Conservation (phyloP, 2,888 invertebrate genomes). For the Tanytarsus gracilentus region DNA sequence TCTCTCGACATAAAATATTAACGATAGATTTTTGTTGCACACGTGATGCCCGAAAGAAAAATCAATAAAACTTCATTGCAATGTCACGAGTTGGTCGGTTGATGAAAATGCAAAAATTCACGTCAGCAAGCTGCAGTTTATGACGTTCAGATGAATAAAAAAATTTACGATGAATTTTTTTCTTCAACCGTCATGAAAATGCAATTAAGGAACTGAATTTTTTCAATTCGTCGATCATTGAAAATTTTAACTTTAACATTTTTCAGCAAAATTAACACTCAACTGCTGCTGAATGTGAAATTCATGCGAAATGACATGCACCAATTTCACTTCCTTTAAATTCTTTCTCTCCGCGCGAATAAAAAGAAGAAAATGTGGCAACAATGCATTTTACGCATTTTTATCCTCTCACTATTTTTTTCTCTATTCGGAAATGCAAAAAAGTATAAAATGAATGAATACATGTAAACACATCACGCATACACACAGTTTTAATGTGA, state of each 20-base stretch:
- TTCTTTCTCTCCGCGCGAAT: background rate
- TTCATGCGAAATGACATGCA: background rate
- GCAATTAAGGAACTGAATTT: too few relatives aligned
- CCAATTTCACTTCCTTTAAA: conserved; percentile 8
- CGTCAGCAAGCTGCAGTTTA: too few relatives aligned
- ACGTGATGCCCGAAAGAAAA: background rate
- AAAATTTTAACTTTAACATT: too few relatives aligned
- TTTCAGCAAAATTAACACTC: too few relatives aligned
- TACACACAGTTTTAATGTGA: conserved; percentile 1
- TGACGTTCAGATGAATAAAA: too few relatives aligned
- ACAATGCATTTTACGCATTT: conserved; percentile 18
- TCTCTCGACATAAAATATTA: background rate
- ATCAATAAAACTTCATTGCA: background rate
- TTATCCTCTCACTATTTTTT: background rate
- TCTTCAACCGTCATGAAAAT: too few relatives aligned
- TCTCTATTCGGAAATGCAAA: conserved; percentile 21
- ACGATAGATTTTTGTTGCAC: background rate
- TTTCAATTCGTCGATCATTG: too few relatives aligned
- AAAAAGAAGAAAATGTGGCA: conserved; percentile 1
- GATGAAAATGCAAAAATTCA: too few relatives aligned
- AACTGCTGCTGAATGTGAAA: too few relatives aligned
- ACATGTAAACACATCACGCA: conserved; percentile 2
- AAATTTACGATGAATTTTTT: too few relatives aligned
- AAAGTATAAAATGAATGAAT: background rate
- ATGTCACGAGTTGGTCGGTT: too few relatives aligned